These are phyloP conservation scores for Cheilosia urbana DNA, from an alignment of 2,888 invertebrate genomes.

Conservation along the genomic window DNA sequence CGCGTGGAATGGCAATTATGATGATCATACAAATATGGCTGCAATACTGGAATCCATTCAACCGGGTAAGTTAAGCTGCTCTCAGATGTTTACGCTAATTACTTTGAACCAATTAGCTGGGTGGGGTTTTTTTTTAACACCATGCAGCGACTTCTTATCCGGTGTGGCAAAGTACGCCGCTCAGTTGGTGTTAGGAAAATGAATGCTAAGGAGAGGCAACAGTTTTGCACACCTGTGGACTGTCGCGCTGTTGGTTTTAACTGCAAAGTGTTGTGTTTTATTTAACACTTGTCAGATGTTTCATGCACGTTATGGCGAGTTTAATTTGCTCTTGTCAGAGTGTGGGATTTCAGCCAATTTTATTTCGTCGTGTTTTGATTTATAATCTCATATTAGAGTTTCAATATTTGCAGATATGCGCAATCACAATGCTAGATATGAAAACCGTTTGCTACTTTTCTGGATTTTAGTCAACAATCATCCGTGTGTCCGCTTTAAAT, in stretches of 20 bases:
- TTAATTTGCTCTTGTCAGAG: too few relatives aligned
- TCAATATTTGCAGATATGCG: too few relatives aligned
- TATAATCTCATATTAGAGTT: too few relatives aligned
- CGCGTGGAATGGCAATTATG: constrained; percentile 58
- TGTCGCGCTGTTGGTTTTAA: constrained; percentile 12
- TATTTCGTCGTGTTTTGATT: too few relatives aligned
- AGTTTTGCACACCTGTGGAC: constrained; percentile 21
- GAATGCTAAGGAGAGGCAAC: constrained; percentile 11
- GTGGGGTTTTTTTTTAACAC: constrained; percentile 39
- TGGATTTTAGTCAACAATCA: too few relatives aligned
- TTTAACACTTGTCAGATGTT: constrained; percentile 6
- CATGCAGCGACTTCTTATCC: constrained; percentile 6
- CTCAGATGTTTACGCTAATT: constrained; percentile 66
- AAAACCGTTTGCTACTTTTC: too few relatives aligned
- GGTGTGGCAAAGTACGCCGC: constrained; percentile 11
- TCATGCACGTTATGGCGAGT: too few relatives aligned
- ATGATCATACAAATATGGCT: constrained; percentile 51
- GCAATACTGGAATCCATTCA: constrained; percentile 50
- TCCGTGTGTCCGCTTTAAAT: too few relatives aligned
- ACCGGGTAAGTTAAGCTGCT: constrained; percentile 36
- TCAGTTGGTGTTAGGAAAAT: constrained; percentile 30
- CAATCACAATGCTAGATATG: too few relatives aligned
- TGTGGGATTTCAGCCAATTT: too few relatives aligned
- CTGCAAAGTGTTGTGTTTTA: constrained; percentile 8
- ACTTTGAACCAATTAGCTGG: constrained; percentile 69